Conservation (phyloP, 2,888 invertebrate species). For the Ophioninae sp. region DNA sequence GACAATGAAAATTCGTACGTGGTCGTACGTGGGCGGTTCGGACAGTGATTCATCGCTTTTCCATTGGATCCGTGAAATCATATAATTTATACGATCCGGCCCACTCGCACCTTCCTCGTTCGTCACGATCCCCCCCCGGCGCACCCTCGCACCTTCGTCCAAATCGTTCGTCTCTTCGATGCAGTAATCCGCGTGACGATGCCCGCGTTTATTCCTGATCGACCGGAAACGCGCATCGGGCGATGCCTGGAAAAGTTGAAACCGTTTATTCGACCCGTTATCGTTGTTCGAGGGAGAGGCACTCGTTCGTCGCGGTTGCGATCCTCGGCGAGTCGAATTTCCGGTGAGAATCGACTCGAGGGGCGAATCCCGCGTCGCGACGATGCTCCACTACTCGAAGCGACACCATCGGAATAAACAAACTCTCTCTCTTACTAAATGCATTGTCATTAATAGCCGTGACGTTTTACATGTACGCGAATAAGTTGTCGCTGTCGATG, state of each 20-base stretch:
- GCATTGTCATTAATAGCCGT: slow-evolving; percentile 41
- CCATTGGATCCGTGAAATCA: slow-evolving; percentile 1
- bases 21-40: slow-evolving; percentile 20
- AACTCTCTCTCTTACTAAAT: slow-evolving; percentile 35
- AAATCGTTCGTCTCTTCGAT: no score
- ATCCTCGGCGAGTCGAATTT: neutral
- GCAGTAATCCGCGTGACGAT: neutral
- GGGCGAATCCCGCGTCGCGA: slow-evolving; percentile 40
- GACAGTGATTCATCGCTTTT: slow-evolving; percentile 34
- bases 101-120: slow-evolving; percentile 3
- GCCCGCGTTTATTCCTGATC: neutral
- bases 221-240: neutral
- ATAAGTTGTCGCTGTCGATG: slow-evolving; percentile 41
- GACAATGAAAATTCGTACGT: neutral
- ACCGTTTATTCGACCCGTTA: no score
- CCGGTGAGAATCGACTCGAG: neutral
- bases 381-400: slow-evolving; percentile 40
- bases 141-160: neutral
- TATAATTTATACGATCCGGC: slow-evolving; percentile 30
- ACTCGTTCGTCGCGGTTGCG: no score
- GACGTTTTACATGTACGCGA: neutral
- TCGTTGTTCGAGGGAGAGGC: no score
- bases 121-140: no score
- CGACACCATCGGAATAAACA: neutral
- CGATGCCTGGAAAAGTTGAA: no score